These are phyloP conservation scores for Melanophora roralis DNA, from an alignment of 2,888 invertebrate species.

Conservation along the genomic window DNA sequence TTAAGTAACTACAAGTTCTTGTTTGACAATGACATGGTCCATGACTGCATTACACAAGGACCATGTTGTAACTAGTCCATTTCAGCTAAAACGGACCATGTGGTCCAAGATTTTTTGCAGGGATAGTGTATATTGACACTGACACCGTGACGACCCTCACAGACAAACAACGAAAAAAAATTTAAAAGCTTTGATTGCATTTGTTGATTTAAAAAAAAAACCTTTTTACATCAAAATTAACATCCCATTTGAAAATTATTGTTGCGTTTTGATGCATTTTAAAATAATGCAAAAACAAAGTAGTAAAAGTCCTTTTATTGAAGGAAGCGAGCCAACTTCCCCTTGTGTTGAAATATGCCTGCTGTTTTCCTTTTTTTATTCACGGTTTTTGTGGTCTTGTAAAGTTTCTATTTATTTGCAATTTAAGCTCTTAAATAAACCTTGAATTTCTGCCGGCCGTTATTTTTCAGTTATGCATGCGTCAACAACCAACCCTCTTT, in stretches of 20 bases:
- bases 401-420: slow-evolving; percentile 68
- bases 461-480: neutral
- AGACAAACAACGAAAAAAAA: slow-evolving; percentile 1
- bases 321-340: slow-evolving; percentile 19
- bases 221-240: slow-evolving; percentile 11
- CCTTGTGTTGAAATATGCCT: slow-evolving; percentile 26
- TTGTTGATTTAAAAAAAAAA: slow-evolving; percentile 25
- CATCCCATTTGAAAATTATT: slow-evolving; percentile 52
- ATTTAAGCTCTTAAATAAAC: slow-evolving; percentile 68
- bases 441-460: slow-evolving; percentile 52
- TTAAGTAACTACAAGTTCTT: too few relatives aligned
- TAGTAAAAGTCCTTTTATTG: neutral
- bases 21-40: too few relatives aligned
- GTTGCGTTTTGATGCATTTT: slow-evolving; percentile 25
- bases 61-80: too few relatives aligned
- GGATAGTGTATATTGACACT: too few relatives aligned
- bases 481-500: slow-evolving; percentile 44
- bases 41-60: too few relatives aligned
- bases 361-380: neutral
- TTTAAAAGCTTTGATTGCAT: slow-evolving; percentile 47
- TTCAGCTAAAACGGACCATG: too few relatives aligned
- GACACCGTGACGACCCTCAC: neutral
- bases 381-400: slow-evolving; percentile 63
- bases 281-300: slow-evolving; percentile 14
- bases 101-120: too few relatives aligned